Percentiles rank a stretch among this genome's conserved stretches.
These are phyloP conservation scores for Narcine bancroftii DNA, from an alignment of 2,113 vertebrate genomes.

Conservation along the genomic window DNA sequence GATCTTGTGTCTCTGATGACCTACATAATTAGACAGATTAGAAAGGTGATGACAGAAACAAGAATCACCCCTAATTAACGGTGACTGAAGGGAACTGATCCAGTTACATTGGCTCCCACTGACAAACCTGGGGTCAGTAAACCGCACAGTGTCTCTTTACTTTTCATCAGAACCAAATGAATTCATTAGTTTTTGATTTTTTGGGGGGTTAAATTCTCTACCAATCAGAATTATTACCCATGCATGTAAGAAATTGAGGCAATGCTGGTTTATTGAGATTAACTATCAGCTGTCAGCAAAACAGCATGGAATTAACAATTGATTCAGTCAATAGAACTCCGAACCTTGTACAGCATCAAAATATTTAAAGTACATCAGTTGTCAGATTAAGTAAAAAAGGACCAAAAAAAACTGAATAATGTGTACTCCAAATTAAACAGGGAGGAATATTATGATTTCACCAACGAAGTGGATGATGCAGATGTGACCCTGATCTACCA, in stretches of 20 bases:
- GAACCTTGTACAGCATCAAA: not conserved
- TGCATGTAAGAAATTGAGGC: not conserved
- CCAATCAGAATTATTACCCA: not conserved
- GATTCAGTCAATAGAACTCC: not conserved
- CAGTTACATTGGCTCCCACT: not conserved
- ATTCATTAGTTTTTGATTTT: not conserved
- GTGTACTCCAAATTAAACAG: not conserved
- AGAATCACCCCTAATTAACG: constrained; percentile 18
- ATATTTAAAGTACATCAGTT: not conserved
- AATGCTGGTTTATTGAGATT: not conserved
- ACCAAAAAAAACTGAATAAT: not conserved
- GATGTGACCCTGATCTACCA: not conserved
- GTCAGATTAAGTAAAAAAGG: not conserved
- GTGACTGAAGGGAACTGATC: not conserved
- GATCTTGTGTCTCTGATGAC: not conserved
- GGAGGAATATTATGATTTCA: not conserved
- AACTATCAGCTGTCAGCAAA: not conserved
- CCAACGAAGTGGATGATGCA: not conserved
- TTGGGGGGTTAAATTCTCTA: not conserved
- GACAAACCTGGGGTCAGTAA: not conserved
- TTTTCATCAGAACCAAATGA: not conserved
- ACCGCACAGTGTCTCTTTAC: not conserved
- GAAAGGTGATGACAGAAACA: constrained; percentile 18
- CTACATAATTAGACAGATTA: constrained; percentile 17
- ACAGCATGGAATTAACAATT: not conserved